phyloP scores from a whole-genome alignment of 2,888 invertebrate species.

The Oxytorus armatus region DNA sequence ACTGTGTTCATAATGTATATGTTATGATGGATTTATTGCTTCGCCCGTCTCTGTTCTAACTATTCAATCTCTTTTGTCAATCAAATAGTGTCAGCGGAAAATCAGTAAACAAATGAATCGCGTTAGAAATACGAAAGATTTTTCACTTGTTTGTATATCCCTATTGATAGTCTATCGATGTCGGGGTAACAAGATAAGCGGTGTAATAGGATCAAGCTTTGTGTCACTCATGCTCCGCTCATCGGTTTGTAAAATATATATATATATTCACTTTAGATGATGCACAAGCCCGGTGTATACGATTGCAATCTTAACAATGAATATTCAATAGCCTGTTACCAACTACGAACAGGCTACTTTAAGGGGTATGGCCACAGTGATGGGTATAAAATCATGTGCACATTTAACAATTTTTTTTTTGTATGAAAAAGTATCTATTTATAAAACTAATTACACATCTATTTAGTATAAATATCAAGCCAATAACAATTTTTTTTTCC shows the following conservation, averaged over 20 bases:
- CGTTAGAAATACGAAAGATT: conserved; percentile 16
- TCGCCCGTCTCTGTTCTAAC: conserved; percentile 43
- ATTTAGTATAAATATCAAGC: no score
- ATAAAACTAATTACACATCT: no score
- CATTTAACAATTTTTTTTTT: no score
- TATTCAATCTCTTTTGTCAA: conserved; percentile 42
- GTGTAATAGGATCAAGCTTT: conserved; percentile 56
- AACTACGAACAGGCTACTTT: no score
- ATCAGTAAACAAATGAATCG: not conserved
- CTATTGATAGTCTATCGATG: conserved; percentile 34
- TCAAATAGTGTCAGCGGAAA: conserved; percentile 17
- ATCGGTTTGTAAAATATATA: conserved; percentile 20
- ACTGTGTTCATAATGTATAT: conserved; percentile 32
- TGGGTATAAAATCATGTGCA: no score
- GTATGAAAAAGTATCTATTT: no score
- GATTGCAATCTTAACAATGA: not conserved
- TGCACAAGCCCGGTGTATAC: conserved; percentile 27
- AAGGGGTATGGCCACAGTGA: no score
- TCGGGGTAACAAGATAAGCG: conserved; percentile 49
- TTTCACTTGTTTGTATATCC: conserved; percentile 15
- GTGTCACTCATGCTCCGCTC: conserved; percentile 44
- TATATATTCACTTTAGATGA: conserved; percentile 38
- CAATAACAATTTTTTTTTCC: no score
- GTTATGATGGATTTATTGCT: conserved; percentile 24
- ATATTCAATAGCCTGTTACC: not conserved